phyloP scores from a whole-genome alignment of 37 sponge, comb jelly and placozoan species.

The Aplysina aerophoba region DNA sequence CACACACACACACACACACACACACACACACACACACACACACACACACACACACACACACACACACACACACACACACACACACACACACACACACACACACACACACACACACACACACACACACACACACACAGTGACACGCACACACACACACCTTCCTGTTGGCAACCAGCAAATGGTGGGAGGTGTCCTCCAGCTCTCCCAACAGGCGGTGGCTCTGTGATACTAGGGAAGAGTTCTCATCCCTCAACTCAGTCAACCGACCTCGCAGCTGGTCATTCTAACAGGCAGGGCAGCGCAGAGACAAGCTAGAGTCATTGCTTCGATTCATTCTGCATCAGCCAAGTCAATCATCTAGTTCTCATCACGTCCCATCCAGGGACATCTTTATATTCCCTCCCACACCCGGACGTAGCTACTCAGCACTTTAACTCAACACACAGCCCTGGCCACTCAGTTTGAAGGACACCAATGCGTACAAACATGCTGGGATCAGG shows the following conservation, averaged over 20 bases:
- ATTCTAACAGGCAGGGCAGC: background rate
- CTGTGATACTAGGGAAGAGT: slow-evolving; percentile 53
- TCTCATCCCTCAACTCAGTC: slow-evolving; percentile 41
- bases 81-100: slow-evolving; percentile 39
- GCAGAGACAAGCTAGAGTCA: no score
- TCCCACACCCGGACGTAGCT: no score
- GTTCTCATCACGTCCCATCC: no score
- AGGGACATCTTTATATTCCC: no score
- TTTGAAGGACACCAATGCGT: no score
- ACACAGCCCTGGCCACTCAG: no score
- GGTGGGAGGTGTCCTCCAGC: slow-evolving; percentile 56
- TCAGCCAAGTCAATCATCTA: no score
- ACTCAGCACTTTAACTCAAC: no score
- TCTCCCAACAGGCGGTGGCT: slow-evolving; percentile 52
- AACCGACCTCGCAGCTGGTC: slow-evolving; percentile 14
- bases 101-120: slow-evolving; percentile 48
- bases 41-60: slow-evolving; percentile 20
- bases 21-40: slow-evolving; percentile 19
- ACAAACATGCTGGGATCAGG: no score
- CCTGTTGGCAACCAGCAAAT: slow-evolving; percentile 33
- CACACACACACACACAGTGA: slow-evolving; percentile 41
- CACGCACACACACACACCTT: slow-evolving; percentile 28
- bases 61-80: slow-evolving; percentile 51
- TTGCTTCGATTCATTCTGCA: no score
- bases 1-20: slow-evolving; percentile 38